phyloP scores from a whole-genome alignment of 2,888 invertebrate genomes.

The Allacma fusca region DNA sequence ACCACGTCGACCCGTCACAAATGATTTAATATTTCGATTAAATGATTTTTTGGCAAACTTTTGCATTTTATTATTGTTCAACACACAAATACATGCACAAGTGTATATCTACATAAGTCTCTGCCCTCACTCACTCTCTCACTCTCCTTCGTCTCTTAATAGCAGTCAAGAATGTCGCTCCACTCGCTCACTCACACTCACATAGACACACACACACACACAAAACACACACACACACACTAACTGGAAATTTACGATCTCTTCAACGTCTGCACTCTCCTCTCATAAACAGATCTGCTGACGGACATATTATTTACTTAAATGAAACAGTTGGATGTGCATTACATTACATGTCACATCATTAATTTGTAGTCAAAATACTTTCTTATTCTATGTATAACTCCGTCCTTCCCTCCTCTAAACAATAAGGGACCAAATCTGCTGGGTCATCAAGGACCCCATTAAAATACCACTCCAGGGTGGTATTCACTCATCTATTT shows the following conservation, averaged over 20 bases:
- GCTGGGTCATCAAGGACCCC: too few species aligned
- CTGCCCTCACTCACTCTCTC: constrained; percentile 13
- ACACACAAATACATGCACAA: background rate
- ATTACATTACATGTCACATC: constrained; percentile 39
- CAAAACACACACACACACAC: background rate
- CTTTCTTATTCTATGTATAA: constrained; percentile 36
- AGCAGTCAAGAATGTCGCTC: background rate
- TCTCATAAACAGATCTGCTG: constrained; percentile 45
- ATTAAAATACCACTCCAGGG: too few species aligned
- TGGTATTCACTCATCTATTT: too few species aligned
- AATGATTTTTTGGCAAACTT: constrained; percentile 44
- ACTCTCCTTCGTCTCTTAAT: constrained; percentile 21
- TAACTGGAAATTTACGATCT: constrained; percentile 43
- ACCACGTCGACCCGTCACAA: constrained; percentile 27
- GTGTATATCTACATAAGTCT: background rate
- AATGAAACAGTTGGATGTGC: constrained; percentile 46
- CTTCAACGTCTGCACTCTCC: constrained; percentile 46
- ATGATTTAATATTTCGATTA: constrained; percentile 47
- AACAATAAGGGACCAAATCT: background rate
- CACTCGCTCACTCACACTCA: constrained; percentile 1
- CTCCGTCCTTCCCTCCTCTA: background rate
- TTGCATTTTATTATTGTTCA: constrained; percentile 40
- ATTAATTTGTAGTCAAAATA: constrained; percentile 47
- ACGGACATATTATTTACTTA: constrained; percentile 45
- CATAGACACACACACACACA: constrained; percentile 3